Conservation (phyloP, 1,140 invertebrate species). For the Anoplolepis gracilipes region DNA sequence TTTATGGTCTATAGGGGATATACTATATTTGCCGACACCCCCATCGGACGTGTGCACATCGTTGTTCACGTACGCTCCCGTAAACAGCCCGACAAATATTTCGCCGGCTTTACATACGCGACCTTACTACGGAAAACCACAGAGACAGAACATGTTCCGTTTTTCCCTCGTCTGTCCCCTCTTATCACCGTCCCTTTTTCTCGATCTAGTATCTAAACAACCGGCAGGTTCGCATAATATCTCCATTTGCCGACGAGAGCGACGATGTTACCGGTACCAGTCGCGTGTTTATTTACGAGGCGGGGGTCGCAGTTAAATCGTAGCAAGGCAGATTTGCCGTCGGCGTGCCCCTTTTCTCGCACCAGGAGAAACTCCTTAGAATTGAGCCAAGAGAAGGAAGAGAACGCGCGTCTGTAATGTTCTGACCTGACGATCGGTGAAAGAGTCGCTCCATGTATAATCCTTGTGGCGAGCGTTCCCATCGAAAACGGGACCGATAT, state of each 20-base stretch:
- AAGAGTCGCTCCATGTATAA: slow-evolving; percentile 38
- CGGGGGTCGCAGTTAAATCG: slow-evolving; percentile 42
- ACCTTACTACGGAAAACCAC: slow-evolving; percentile 49
- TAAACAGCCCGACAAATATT: slow-evolving; percentile 47
- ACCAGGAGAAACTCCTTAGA: background rate
- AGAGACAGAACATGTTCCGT: slow-evolving; percentile 11
- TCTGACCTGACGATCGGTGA: slow-evolving; percentile 33
- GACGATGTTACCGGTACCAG: slow-evolving; percentile 51
- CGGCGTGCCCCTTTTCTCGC: slow-evolving; percentile 3
- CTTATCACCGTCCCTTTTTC: slow-evolving; percentile 7
- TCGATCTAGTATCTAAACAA: slow-evolving; percentile 28
- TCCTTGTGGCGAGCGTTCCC: background rate
- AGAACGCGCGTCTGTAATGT: slow-evolving; percentile 37
- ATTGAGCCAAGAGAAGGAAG: slow-evolving; percentile 12
- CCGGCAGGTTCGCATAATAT: slow-evolving; percentile 61
- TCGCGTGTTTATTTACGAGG: slow-evolving; percentile 48
- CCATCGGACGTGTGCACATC: slow-evolving; percentile 30
- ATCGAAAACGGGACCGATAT: slow-evolving; percentile 38
- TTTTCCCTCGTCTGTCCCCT: background rate
- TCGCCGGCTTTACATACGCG: slow-evolving; percentile 59
- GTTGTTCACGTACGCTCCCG: slow-evolving; percentile 5
- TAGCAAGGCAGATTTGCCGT: slow-evolving; percentile 38
- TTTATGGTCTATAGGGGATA: slow-evolving; percentile 48
- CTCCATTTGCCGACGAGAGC: slow-evolving; percentile 50
- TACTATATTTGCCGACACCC: slow-evolving; percentile 17